Evolutionary conservation across 2,888 invertebrate species (phyloP).

Genomic region (Eupithecia subfuscata): DNA sequence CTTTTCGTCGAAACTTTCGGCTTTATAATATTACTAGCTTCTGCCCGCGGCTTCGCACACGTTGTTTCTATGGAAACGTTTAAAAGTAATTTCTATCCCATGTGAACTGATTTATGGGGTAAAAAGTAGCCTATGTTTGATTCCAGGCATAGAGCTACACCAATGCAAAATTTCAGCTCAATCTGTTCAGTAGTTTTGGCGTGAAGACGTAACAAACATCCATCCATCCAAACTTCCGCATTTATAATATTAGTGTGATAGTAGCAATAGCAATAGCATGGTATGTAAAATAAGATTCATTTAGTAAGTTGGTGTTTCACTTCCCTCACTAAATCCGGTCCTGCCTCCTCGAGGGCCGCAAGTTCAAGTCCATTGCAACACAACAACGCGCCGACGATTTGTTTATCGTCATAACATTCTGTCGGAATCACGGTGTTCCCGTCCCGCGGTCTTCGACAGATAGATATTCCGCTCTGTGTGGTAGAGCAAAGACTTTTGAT

Average conservation of each 20-base stretch:
- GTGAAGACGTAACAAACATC: background rate
- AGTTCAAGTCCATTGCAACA: slow-evolving; percentile 49
- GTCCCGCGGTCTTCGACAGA: slow-evolving; percentile 19
- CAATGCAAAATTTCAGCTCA: no score
- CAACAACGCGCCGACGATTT: slow-evolving; percentile 46
- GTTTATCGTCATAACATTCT: slow-evolving; percentile 74
- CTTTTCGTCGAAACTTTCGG: no score
- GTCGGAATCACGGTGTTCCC: slow-evolving; percentile 25
- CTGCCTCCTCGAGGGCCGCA: slow-evolving; percentile 22
- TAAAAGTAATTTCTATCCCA: no score
- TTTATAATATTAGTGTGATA: background rate
- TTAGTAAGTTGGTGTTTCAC: no score
- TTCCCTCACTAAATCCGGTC: slow-evolving; percentile 14
- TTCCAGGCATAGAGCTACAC: no score
- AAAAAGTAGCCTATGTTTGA: no score
- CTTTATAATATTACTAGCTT: no score
- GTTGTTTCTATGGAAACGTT: no score
- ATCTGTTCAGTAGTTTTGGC: background rate
- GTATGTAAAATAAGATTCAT: no score
- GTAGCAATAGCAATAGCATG: no score
- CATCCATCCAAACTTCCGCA: background rate
- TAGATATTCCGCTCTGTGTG: slow-evolving; percentile 19
- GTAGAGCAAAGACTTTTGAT: background rate
- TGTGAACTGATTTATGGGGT: no score
- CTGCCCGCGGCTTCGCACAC: no score